A percentile compares a stretch with the other conserved stretches of the same genome.
phyloP scores from a whole-genome alignment of 1,140 invertebrate species.

The Nephila pilipes region DNA sequence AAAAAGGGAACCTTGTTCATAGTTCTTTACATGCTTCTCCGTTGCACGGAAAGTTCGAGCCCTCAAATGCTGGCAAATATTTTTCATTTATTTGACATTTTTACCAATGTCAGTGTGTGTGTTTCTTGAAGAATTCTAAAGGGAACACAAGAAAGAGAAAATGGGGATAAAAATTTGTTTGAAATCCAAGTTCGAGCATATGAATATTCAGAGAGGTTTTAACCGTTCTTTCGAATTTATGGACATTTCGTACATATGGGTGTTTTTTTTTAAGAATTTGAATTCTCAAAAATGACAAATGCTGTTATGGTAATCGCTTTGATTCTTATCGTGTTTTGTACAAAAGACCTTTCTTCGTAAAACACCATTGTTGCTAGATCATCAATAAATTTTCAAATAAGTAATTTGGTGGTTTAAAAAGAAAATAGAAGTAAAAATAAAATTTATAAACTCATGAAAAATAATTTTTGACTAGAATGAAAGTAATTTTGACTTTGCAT shows the following conservation, averaged over 20 bases:
- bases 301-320: too few species aligned
- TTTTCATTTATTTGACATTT: slow-evolving; percentile 38
- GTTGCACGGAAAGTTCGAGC: slow-evolving; percentile 1
- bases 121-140: not conserved
- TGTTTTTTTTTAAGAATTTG: too few species aligned
- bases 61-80: not conserved
- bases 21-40: not conserved
- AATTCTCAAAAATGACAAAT: too few species aligned
- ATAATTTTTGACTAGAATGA: too few species aligned
- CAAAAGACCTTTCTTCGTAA: too few species aligned
- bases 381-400: too few species aligned
- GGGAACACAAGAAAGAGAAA: not conserved
- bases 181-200: not conserved
- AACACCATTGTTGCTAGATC: too few species aligned
- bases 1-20: not conserved
- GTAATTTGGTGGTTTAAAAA: too few species aligned
- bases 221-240: not conserved
- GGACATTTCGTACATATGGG: not conserved
- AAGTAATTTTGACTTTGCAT: too few species aligned
- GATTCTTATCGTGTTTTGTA: too few species aligned
- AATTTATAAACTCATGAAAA: too few species aligned
- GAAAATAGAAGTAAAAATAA: too few species aligned
- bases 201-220: not conserved
- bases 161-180: not conserved
- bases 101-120: not conserved